These are phyloP conservation scores for Conger conger DNA, from an alignment of 2,113 vertebrate species.

Conservation along the genomic window DNA sequence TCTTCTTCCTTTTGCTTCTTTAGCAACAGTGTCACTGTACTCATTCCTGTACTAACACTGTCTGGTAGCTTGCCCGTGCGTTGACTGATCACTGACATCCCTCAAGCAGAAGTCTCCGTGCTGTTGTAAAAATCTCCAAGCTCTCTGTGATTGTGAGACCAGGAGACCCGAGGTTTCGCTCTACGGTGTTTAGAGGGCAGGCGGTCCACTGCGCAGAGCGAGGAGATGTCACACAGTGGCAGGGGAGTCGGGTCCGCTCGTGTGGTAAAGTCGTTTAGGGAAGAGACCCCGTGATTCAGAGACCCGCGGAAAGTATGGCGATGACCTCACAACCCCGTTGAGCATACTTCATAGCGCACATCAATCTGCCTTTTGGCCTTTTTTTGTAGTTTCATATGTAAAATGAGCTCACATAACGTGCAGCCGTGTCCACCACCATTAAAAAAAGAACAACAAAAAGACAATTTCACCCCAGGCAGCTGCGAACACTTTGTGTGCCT, in stretches of 20 bases:
- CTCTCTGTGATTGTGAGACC: neutral
- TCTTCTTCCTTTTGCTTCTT: neutral
- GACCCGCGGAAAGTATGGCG: neutral
- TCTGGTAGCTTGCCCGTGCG: neutral
- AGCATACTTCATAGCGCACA: neutral
- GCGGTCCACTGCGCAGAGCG: neutral
- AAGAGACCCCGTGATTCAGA: neutral
- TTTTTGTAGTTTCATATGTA: neutral
- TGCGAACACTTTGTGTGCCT: constrained; percentile 8
- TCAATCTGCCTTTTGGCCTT: neutral
- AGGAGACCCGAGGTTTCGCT: neutral
- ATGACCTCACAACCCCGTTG: neutral
- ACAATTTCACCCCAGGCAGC: constrained; percentile 16
- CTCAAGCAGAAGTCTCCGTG: neutral
- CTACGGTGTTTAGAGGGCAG: neutral
- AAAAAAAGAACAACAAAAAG: constrained; percentile 3
- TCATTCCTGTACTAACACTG: neutral
- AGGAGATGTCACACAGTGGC: neutral
- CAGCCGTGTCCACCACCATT: neutral
- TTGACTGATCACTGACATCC: neutral
- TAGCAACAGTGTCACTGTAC: neutral
- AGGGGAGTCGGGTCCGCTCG: neutral
- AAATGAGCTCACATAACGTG: neutral
- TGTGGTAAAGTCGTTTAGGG: constrained; percentile 13
- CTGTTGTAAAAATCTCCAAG: too few species aligned